These are phyloP conservation scores for Pachyramphus minor DNA, from an alignment of 2,113 vertebrate species.

Conservation along the genomic window DNA sequence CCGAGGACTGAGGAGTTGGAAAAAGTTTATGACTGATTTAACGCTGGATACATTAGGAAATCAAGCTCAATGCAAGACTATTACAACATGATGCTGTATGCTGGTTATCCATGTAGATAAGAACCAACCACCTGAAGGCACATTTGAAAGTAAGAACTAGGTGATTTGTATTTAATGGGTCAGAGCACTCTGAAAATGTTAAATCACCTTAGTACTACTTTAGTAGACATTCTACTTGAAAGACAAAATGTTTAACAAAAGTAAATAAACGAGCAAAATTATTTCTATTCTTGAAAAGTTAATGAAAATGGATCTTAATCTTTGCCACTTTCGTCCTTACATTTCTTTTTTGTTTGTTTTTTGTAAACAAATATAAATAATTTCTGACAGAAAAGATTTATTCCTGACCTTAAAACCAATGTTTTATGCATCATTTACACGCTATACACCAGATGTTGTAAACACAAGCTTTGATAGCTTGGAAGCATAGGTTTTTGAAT, in stretches of 20 bases:
- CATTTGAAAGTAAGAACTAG: neutral
- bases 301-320: neutral
- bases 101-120: neutral
- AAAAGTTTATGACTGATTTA: constrained; percentile 19
- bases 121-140: neutral
- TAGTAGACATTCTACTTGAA: neutral
- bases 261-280: neutral
- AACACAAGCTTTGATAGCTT: neutral
- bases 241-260: neutral
- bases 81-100: neutral
- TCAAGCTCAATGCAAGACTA: neutral
- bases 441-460: neutral
- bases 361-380: neutral
- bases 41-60: constrained; percentile 9
- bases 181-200: neutral
- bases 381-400: neutral
- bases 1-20: neutral
- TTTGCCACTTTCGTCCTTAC: neutral
- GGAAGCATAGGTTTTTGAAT: neutral
- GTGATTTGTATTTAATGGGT: neutral
- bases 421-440: neutral
- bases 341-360: neutral
- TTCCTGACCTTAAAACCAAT: neutral
- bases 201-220: neutral
- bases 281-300: neutral